Conservation (phyloP, 2,797 vertebrate species). For the Gobionotothen gibberifrons region DNA sequence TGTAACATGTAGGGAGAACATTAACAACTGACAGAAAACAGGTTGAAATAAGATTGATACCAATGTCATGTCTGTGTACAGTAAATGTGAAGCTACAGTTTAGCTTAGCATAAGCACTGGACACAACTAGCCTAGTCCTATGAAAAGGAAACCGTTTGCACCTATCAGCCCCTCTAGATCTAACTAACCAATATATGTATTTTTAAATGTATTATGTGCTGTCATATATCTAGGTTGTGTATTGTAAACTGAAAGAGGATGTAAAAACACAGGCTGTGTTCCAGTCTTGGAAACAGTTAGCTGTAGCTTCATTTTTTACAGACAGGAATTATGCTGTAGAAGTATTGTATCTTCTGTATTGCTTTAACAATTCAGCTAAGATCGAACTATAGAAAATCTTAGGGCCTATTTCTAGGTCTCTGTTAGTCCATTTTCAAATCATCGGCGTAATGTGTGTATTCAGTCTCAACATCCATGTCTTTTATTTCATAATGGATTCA, state of each 20-base stretch:
- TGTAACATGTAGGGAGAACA: neutral
- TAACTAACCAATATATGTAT: neutral
- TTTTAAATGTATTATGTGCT: no score
- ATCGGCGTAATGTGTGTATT: slow-evolving; percentile 31
- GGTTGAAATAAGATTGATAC: neutral
- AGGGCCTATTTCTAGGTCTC: neutral
- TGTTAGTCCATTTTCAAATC: slow-evolving; percentile 11
- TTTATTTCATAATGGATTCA: slow-evolving; percentile 6
- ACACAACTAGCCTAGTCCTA: neutral
- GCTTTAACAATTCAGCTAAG: neutral
- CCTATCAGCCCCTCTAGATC: neutral
- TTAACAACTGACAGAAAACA: neutral
- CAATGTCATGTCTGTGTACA: neutral
- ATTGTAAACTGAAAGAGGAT: neutral
- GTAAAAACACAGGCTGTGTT: neutral
- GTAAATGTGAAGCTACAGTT: neutral
- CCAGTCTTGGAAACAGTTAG: no score
- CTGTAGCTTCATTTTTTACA: slow-evolving; percentile 4
- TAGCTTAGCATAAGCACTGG: neutral
- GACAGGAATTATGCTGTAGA: neutral
- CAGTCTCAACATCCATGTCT: slow-evolving; percentile 13
- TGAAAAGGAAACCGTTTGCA: neutral
- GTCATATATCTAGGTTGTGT: neutral
- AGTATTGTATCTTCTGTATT: neutral
- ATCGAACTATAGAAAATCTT: no score